phyloP scores from a whole-genome alignment of 2,888 invertebrate species.

The Sminthurinus aureus region DNA sequence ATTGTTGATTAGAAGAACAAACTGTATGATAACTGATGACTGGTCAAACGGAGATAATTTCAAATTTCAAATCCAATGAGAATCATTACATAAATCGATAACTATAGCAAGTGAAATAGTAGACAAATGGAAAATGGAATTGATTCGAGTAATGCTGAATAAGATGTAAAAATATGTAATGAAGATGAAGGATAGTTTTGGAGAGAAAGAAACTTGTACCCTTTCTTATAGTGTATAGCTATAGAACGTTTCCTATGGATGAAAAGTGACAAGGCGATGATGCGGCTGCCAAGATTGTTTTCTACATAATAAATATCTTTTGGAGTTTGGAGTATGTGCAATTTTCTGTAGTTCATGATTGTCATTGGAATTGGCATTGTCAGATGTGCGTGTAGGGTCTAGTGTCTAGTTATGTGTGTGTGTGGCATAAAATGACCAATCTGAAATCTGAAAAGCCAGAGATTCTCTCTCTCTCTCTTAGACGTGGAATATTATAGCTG shows the following conservation, averaged over 20 bases:
- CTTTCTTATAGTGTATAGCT: too few species aligned
- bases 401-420: not conserved
- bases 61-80: too few species aligned
- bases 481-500: not conserved
- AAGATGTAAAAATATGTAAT: too few species aligned
- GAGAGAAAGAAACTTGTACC: not conserved
- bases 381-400: not conserved
- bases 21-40: too few species aligned
- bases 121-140: too few species aligned
- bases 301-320: conserved; percentile 6
- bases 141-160: too few species aligned
- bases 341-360: not conserved
- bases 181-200: too few species aligned
- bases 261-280: conserved; percentile 18
- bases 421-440: not conserved
- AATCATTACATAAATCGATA: too few species aligned
- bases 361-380: conserved; percentile 7
- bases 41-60: too few species aligned
- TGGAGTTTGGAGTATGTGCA: not conserved
- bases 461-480: too few species aligned
- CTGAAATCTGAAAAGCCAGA: not conserved
- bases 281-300: conserved; percentile 3
- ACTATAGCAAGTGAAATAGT: too few species aligned
- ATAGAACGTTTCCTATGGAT: not conserved
- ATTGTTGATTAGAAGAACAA: too few species aligned